Evolutionary conservation across 2,113 vertebrate species (phyloP), one percentile per base, ranked within the genome.

Genomic region (Tringa solitaria): DNA sequence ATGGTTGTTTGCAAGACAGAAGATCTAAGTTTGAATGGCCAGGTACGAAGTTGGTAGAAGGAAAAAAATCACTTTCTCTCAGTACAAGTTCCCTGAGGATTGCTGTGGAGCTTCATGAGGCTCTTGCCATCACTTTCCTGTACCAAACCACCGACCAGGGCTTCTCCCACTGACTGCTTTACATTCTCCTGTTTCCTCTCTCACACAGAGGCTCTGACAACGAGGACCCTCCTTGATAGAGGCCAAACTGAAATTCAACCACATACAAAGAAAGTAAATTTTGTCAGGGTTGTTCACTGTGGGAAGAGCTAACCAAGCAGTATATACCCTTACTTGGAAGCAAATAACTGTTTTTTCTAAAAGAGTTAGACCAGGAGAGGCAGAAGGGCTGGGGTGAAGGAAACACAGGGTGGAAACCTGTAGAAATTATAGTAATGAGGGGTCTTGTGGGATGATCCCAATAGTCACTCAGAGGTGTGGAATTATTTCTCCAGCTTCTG

Each of bases 201-300:
- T 80, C 67, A 39, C 21, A 8, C 0, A 5, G 45, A 74, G 12
- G 8, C 27, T 45, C 45, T 35, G 45, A 53, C 12, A 14, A 12
- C 3, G 45, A 21, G 26, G 21, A 69, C 7, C 2, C 14, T 81
- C 24, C n/a, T n/a, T 26, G 28, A 10, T 0, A 73, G 20, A 37
- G 12, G 23, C 9, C 5, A 4, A 61, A 39, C 20, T 24, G 23
- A 93, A 82, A 48, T 51, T 60, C 43, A 43, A 2, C 24, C 37
- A 46, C 4, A 5, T 35, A 37, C 0, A 2, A 78, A 68, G 21
- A 72, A 60, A 4, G 0, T 32, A n/a, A 14, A 2, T 59, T 87
- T 94, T 89, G 7, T 51, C 81, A 82, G 41, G 27, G 21, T 14
- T 33, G 7, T 75, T 60, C 39, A 33, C 17, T 19, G 23, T 68